Percentiles rank a stretch among this genome's conserved stretches.
Conservation (phyloP, 2,113 vertebrate species). For the Oreocharis arfaki region DNA sequence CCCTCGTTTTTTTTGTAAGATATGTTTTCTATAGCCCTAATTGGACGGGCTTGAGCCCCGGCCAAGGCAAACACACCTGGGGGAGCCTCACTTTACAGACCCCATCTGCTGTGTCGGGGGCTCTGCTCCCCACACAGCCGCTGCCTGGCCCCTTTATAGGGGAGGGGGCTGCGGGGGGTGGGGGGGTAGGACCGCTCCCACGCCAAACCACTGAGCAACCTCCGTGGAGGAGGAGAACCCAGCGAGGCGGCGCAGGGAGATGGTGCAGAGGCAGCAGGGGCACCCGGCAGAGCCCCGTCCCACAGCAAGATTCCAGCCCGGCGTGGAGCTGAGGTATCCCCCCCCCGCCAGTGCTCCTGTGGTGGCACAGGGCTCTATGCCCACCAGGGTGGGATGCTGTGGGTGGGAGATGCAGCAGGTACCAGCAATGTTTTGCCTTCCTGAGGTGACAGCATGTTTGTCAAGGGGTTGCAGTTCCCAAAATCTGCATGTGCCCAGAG, state of each 20-base stretch:
- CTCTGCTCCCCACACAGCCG: not conserved
- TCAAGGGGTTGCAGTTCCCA: not conserved
- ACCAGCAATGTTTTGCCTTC: not conserved
- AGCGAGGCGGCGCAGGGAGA: not conserved
- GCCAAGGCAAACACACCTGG: conserved; percentile 59
- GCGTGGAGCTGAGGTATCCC: conserved; percentile 14
- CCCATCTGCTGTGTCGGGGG: not conserved
- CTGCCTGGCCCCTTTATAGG: conserved; percentile 9
- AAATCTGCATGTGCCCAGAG: rapidly evolving
- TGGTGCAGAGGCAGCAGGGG: conserved; percentile 8
- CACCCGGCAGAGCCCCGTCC: not conserved
- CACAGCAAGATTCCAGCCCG: not conserved
- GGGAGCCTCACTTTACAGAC: conserved; percentile 47
- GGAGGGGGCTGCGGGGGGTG: not conserved
- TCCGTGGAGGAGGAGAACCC: not conserved
- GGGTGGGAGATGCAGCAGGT: not conserved
- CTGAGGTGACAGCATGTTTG: not conserved
- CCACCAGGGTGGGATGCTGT: not conserved
- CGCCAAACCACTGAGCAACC: not conserved
- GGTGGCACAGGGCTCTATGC: not conserved
- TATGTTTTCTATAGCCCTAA: conserved; percentile 50
- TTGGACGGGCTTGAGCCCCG: not conserved
- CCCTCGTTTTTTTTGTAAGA: not conserved
- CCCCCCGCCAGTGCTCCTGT: not conserved
- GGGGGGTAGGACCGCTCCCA: not conserved